A percentile compares a stretch with the other conserved stretches of the same genome.
phyloP scores from a whole-genome alignment of 2,888 invertebrate genomes.

The Spicauda simplicius region DNA sequence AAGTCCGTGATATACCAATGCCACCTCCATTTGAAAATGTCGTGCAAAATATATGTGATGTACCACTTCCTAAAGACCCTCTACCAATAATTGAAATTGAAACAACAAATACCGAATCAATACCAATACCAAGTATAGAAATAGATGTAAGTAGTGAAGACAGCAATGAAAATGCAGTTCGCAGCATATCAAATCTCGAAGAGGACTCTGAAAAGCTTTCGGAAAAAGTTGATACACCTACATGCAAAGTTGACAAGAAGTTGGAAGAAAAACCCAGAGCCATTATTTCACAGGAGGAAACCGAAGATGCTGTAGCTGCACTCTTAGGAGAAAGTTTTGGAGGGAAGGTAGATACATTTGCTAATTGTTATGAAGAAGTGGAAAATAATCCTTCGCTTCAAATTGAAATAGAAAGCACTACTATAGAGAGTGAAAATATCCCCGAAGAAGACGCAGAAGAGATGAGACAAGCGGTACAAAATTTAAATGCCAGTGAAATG shows the following conservation, averaged over 20 bases:
- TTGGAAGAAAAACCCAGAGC: slow-evolving; percentile 91
- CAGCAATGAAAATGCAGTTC: slow-evolving; percentile 92
- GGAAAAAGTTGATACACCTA: slow-evolving; percentile 60
- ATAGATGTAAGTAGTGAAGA: slow-evolving; percentile 48
- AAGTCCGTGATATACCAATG: slow-evolving; percentile 74
- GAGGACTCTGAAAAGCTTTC: slow-evolving; percentile 57
- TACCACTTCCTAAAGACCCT: slow-evolving; percentile 74
- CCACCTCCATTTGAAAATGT: slow-evolving; percentile 69
- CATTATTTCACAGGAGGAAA: slow-evolving; percentile 95
- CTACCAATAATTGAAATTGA: slow-evolving; percentile 54
- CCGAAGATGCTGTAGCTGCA: slow-evolving; percentile 96
- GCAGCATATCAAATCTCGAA: slow-evolving; percentile 88
- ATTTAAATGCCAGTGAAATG: slow-evolving; percentile 88
- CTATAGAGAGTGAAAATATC: slow-evolving; percentile 81
- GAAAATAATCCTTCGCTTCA: slow-evolving; percentile 68
- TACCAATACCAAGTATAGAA: slow-evolving; percentile 88
- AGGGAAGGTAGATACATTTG: slow-evolving; percentile 83
- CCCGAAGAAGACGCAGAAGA: slow-evolving; percentile 92
- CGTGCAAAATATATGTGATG: slow-evolving; percentile 71
- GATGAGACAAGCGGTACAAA: slow-evolving; percentile 93
- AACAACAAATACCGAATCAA: slow-evolving; percentile 73
- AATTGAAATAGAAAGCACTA: slow-evolving; percentile 75
- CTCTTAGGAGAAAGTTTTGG: slow-evolving; percentile 94
- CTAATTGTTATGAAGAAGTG: slow-evolving; percentile 82
- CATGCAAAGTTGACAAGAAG: slow-evolving; percentile 82